A percentile compares a stretch with the other conserved stretches of the same genome.
These are phyloP conservation scores for Drosophila saltans DNA, from an alignment of 1,140 invertebrate genomes.

Conservation along the genomic window DNA sequence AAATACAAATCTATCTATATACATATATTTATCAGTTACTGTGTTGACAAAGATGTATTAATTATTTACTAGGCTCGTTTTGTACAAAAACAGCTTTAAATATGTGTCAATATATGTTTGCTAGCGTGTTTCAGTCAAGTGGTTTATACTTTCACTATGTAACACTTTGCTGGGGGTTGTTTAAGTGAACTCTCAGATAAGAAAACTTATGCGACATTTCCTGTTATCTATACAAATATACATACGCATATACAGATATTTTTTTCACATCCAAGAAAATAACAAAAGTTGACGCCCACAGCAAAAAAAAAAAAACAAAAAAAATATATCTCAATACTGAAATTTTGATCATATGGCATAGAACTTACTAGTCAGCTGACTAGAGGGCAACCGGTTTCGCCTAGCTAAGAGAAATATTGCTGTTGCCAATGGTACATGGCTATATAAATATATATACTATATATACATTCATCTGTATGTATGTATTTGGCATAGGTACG, in stretches of 20 bases:
- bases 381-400: slow-evolving; percentile 52
- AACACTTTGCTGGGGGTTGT: slow-evolving; percentile 38
- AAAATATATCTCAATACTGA: slow-evolving; percentile 37
- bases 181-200: not conserved
- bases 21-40: slow-evolving; percentile 44
- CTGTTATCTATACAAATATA: slow-evolving; percentile 15
- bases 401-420: slow-evolving; percentile 41
- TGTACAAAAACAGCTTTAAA: slow-evolving; percentile 17
- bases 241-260: slow-evolving; percentile 7
- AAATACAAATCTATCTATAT: slow-evolving; percentile 1
- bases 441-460: slow-evolving; percentile 12
- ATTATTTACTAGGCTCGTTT: slow-evolving; percentile 17
- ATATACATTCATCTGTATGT: slow-evolving; percentile 18
- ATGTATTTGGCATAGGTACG: slow-evolving; percentile 41
- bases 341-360: slow-evolving; percentile 69
- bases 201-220: slow-evolving; percentile 48
- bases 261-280: slow-evolving; percentile 2
- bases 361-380: slow-evolving; percentile 64
- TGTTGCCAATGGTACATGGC: slow-evolving; percentile 64
- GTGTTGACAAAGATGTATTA: slow-evolving; percentile 46
- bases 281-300: slow-evolving; percentile 34
- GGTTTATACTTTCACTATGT: slow-evolving; percentile 4
- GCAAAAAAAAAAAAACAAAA: slow-evolving; percentile 19
- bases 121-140: slow-evolving; percentile 42
- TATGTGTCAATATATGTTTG: slow-evolving; percentile 53